These are phyloP conservation scores for Premnoplex brunnescens DNA, from an alignment of 2,797 vertebrate species.

Conservation along the genomic window DNA sequence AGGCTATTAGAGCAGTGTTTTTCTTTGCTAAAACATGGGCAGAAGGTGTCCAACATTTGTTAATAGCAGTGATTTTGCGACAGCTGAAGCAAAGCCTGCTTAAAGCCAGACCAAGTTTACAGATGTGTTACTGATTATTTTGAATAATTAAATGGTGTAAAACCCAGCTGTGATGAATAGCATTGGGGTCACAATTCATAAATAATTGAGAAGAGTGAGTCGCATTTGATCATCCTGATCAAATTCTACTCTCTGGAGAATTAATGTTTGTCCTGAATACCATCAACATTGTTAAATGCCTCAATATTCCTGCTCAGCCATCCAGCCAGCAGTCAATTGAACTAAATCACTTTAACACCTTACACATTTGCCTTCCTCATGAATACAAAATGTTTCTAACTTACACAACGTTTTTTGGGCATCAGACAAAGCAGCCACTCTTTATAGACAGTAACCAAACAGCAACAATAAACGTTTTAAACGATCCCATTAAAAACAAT, in stretches of 20 bases:
- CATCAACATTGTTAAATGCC: conserved; percentile 84
- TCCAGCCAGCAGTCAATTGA: conserved; percentile 83
- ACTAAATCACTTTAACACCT: conserved; percentile 80
- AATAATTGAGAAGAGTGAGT: conserved; percentile 81
- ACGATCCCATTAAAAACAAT: conserved; percentile 58
- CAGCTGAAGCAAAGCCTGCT: conserved; percentile 74
- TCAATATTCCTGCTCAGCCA: conserved; percentile 84
- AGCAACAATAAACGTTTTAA: conserved; percentile 58
- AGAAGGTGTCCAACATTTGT: conserved; percentile 64
- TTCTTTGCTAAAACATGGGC: conserved; percentile 26
- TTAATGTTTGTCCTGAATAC: conserved; percentile 85
- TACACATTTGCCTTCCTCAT: conserved; percentile 77
- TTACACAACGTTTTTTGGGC: conserved; percentile 58
- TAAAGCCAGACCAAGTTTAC: conserved; percentile 78
- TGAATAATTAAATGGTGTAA: conserved; percentile 86
- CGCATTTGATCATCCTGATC: conserved; percentile 88
- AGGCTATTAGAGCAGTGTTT: conserved; percentile 46
- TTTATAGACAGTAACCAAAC: conserved; percentile 59
- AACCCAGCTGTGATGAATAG: conserved; percentile 84
- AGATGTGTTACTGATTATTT: conserved; percentile 81
- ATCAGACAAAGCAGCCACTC: conserved; percentile 54
- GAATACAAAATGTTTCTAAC: conserved; percentile 76
- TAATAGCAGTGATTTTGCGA: conserved; percentile 68
- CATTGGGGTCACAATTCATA: conserved; percentile 79
- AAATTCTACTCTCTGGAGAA: conserved; percentile 82